Conservation (phyloP, 2,888 invertebrate species). For the Podabrus alpinus region DNA sequence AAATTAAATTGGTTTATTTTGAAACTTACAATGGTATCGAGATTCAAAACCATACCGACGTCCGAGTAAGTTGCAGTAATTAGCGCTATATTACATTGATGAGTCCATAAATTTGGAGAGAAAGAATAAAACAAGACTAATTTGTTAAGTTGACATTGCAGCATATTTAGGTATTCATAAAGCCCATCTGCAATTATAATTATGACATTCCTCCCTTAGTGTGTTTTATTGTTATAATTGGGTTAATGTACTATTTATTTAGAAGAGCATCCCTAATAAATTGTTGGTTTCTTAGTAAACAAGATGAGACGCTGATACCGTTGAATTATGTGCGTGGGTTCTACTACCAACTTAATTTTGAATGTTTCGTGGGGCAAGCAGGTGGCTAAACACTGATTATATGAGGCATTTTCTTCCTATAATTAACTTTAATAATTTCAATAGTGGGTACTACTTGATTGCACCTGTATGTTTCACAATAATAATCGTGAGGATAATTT, state of each 20-base stretch:
- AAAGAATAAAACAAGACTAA: not conserved
- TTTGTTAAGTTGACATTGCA: not conserved
- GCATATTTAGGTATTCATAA: not conserved
- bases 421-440: not conserved
- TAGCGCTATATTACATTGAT: not conserved
- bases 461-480: not conserved
- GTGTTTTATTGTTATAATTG: slow-evolving; percentile 1
- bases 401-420: slow-evolving; percentile 1
- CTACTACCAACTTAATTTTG: slow-evolving; percentile 40
- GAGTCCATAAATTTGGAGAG: not conserved
- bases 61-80: not conserved
- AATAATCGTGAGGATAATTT: not conserved
- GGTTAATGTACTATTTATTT: slow-evolving; percentile 2
- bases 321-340: slow-evolving; percentile 39
- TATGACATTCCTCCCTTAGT: not conserved
- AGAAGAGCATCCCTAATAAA: slow-evolving; percentile 32
- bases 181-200: not conserved
- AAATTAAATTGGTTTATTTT: no score
- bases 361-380: slow-evolving; percentile 40
- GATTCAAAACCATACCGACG: not conserved
- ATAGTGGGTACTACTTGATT: not conserved
- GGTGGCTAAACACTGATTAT: slow-evolving; percentile 41
- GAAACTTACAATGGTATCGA: no score
- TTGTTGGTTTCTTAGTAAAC: slow-evolving; percentile 35
- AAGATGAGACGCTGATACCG: slow-evolving; percentile 43